Conservation (phyloP, 2,888 invertebrate species). For the Tortrix viridana region DNA sequence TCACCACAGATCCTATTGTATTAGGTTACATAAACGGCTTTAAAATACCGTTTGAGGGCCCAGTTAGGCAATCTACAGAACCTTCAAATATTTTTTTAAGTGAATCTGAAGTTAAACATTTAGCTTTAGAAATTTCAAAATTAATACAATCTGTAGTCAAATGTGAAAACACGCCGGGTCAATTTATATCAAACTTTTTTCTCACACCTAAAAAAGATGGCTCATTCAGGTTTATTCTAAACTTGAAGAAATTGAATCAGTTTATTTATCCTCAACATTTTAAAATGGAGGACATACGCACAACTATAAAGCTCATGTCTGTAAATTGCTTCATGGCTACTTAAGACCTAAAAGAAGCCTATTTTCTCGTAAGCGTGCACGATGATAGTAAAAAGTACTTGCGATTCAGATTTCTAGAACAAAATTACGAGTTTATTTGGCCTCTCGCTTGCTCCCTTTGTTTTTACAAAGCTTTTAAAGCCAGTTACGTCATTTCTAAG, state of each 20-base stretch:
- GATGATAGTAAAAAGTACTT: background rate
- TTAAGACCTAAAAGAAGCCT: constrained; percentile 23
- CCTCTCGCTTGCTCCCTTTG: constrained; percentile 29
- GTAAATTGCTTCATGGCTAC: constrained; percentile 31
- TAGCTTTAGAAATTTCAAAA: no score
- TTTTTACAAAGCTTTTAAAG: no score
- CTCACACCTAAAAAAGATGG: constrained; percentile 31
- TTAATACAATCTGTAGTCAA: background rate
- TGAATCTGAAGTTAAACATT: no score
- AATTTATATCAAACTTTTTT: constrained; percentile 35
- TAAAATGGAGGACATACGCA: constrained; percentile 39
- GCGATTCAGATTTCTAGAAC: constrained; percentile 17
- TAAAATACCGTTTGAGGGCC: background rate
- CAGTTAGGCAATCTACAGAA: no score
- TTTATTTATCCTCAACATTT: constrained; percentile 32
- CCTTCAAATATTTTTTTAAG: no score
- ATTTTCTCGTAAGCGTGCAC: constrained; percentile 22
- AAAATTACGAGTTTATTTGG: constrained; percentile 39
- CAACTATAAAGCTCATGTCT: constrained; percentile 27
- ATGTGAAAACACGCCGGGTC: background rate
- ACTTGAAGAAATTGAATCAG: constrained; percentile 38
- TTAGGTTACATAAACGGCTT: constrained; percentile 2
- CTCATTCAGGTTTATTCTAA: constrained; percentile 32
- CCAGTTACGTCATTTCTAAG: constrained; percentile 24
- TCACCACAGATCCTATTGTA: constrained; percentile 21